phyloP scores from a whole-genome alignment of 2,888 invertebrate species.

The Nymphalis c-album region DNA sequence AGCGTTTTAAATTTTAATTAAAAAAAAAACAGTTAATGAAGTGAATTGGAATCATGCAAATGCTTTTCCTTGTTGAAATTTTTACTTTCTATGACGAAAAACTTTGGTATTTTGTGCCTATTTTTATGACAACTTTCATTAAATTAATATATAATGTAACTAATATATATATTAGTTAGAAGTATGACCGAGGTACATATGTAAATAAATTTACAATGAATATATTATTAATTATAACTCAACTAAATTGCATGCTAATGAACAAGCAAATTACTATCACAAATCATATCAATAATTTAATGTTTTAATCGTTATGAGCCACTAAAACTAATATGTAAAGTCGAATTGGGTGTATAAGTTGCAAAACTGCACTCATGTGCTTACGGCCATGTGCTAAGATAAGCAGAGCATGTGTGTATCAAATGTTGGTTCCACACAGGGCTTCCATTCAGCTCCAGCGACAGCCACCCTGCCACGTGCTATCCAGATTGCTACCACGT shows the following conservation, averaged over 20 bases:
- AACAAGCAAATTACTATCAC: not conserved
- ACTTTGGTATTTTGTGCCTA: too few relatives aligned
- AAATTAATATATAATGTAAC: too few relatives aligned
- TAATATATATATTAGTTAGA: not conserved
- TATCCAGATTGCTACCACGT: conserved; percentile 62
- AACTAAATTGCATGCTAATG: not conserved
- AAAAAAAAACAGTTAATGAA: too few relatives aligned
- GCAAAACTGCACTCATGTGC: conserved; percentile 37
- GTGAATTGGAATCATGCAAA: too few relatives aligned
- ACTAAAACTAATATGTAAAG: conserved; percentile 8
- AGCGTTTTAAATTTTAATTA: too few relatives aligned
- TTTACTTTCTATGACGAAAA: too few relatives aligned
- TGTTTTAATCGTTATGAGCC: not conserved
- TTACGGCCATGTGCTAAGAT: conserved; percentile 42
- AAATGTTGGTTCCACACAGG: conserved; percentile 65
- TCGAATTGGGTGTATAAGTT: conserved; percentile 23
- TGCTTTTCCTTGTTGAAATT: too few relatives aligned
- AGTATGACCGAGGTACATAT: too few relatives aligned
- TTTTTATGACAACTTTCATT: too few relatives aligned
- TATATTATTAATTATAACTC: too few relatives aligned
- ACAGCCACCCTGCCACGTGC: conserved; percentile 61
- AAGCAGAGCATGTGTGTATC: conserved; percentile 54
- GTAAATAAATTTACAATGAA: too few relatives aligned
- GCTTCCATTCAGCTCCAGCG: conserved; percentile 62
- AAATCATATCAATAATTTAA: not conserved